phyloP scores from a whole-genome alignment of 64 coral and sea anemone species.

The Actinia tenebrosa region DNA sequence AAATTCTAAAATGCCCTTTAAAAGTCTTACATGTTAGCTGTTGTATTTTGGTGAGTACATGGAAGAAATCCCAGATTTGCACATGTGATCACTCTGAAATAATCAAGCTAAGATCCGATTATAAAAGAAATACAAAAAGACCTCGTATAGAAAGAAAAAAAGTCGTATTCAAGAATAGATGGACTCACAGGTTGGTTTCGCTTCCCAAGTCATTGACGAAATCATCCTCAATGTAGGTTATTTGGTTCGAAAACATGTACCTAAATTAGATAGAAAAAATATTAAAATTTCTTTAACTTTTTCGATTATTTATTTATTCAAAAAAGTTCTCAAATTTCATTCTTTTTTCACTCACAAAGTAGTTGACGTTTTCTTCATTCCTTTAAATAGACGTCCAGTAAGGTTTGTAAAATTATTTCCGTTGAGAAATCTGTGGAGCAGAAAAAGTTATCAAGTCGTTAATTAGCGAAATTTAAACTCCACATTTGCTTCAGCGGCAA shows the following conservation, averaged over 20 bases:
- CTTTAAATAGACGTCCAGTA: background rate
- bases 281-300: too few relatives aligned
- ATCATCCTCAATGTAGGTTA: background rate
- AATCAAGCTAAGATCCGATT: background rate
- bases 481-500: too few relatives aligned
- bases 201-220: background rate
- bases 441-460: too few relatives aligned
- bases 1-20: too few relatives aligned
- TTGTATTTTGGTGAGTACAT: background rate
- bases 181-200: background rate
- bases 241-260: background rate
- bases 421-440: background rate
- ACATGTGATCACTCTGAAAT: background rate
- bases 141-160: background rate
- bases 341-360: background rate
- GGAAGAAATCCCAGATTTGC: background rate
- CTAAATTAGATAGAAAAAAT: background rate
- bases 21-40: background rate
- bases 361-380: background rate
- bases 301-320: background rate
- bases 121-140: too few relatives aligned
- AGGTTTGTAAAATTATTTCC: background rate
- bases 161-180: too few relatives aligned
- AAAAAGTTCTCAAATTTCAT: background rate
- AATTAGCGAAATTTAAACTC: too few relatives aligned